These are phyloP conservation scores for Melinopterus prodromus DNA, from an alignment of 2,888 invertebrate genomes.

Conservation along the genomic window DNA sequence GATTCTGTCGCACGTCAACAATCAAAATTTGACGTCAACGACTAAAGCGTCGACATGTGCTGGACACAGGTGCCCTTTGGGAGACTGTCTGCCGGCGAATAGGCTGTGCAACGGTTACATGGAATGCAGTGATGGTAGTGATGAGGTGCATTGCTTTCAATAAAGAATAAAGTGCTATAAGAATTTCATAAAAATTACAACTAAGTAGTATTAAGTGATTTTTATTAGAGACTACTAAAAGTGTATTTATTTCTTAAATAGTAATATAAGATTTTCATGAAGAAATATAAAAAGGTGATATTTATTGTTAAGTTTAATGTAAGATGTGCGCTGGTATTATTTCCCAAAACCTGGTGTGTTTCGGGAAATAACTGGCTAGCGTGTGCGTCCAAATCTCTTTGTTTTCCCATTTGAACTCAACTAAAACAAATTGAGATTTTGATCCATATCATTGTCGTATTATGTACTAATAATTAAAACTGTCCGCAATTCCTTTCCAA, in stretches of 20 bases:
- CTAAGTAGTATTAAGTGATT: not conserved
- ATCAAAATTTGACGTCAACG: constrained; percentile 43
- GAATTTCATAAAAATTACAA: too few relatives aligned
- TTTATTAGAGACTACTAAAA: not conserved
- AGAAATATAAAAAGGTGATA: not conserved
- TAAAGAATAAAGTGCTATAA: constrained; percentile 7
- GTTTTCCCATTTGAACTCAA: not conserved
- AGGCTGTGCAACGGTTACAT: constrained; percentile 80
- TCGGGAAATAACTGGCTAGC: not conserved
- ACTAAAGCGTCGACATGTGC: constrained; percentile 60
- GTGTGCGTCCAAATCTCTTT: constrained; percentile 23
- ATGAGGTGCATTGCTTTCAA: constrained; percentile 69
- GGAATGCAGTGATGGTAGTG: constrained; percentile 80
- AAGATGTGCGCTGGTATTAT: not conserved
- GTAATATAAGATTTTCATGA: constrained; percentile 8
- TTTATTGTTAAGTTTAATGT: not conserved
- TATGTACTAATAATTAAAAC: not conserved
- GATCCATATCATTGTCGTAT: not conserved
- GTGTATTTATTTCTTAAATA: not conserved
- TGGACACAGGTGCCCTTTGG: constrained; percentile 79
- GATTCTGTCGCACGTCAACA: constrained; percentile 60
- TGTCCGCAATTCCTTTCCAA: not conserved
- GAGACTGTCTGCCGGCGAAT: constrained; percentile 75
- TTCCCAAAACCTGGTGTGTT: not conserved
- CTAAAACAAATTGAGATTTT: constrained; percentile 20